A percentile compares a stretch with the other conserved stretches of the same genome.
These are phyloP conservation scores for Drosophila nebulosa DNA, from an alignment of 1,140 invertebrate species.

Conservation along the genomic window DNA sequence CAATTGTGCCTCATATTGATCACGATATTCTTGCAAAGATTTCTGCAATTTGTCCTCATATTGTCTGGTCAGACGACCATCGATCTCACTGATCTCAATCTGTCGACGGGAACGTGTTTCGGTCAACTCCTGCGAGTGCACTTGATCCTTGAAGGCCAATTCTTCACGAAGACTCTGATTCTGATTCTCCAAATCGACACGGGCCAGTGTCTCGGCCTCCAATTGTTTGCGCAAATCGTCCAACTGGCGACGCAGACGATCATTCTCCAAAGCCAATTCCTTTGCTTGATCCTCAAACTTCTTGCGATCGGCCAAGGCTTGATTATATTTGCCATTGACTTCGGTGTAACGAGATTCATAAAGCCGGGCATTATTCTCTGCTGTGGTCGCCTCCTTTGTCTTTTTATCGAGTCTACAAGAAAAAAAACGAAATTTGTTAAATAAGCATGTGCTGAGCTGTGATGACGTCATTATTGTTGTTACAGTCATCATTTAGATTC, in stretches of 20 bases:
- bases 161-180: conserved; percentile 96
- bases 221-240: conserved; percentile 91
- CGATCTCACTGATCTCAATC: conserved; percentile 87
- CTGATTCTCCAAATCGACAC: conserved; percentile 96
- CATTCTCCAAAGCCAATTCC: conserved; percentile 89
- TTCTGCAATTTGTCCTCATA: conserved; percentile 97
- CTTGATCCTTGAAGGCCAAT: conserved; percentile 93
- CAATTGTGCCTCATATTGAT: conserved; percentile 95
- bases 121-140: conserved; percentile 91
- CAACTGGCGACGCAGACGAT: conserved; percentile 88
- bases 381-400: conserved; percentile 88
- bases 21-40: conserved; percentile 94
- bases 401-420: conserved; percentile 87
- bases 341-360: conserved; percentile 88
- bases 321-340: conserved; percentile 89
- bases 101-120: conserved; percentile 92
- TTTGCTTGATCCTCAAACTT: conserved; percentile 89
- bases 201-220: conserved; percentile 94
- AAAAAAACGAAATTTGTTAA: background rate
- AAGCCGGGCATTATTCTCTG: conserved; percentile 87
- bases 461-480: conserved; percentile 53
- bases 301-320: conserved; percentile 89
- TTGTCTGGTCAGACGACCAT: conserved; percentile 93
- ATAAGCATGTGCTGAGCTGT: conserved; percentile 25
- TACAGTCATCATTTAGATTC: background rate